Evolutionary conservation across 2,888 invertebrate species (phyloP), one percentile per base, ranked within the genome.

Genomic region (Lamproptera curius): DNA sequence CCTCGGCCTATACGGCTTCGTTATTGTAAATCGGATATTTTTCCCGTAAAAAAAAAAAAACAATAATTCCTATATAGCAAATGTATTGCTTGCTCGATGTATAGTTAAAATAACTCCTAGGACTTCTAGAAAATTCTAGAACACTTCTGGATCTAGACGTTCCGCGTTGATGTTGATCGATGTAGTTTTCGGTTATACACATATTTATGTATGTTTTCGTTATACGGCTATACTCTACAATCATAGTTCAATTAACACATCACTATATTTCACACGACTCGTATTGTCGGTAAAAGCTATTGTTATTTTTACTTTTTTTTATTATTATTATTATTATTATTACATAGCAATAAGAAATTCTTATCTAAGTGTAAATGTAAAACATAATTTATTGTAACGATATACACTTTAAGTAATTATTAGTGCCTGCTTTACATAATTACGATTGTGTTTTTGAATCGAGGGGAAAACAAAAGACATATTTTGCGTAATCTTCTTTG

Each of bases 301-400:
- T 79, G 73, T 70, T 70, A 70, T 68, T 67, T 75, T 70, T 42
- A 36, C 36, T 70, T 68, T 74, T 76, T 75, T 62, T 28, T 28
- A 28, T 28, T 9, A 28, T 28, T 2, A 28, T 28, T 28, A 28
- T 28, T 31, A 31, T n/a, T n/a, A 31, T n/a, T 31, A 31, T 31
- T 31, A 31, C 60, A 67, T 85, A 85, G 79, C 63, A 58, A 56
- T 83, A 83, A 80, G 79, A 67, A 70, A 72, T 70, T 67, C 67
- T 69, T 78, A 61, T 56, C 52, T 63, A 75, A 71, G 65, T 80
- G 74, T 84, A 82, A 78, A 80, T 79, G 72, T 77, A 79, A 80
- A 79, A 79, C 77, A 79, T 85, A 84, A 86, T 84, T 86, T 86
- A 86, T 86, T 86, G 73, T 84, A 81, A 75, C 73, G 67, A 76